A percentile compares a stretch with the other conserved stretches of the same genome.
Evolutionary conservation across 2,888 invertebrate genomes (phyloP).

Genomic region (Tanypteryx hageni): DNA sequence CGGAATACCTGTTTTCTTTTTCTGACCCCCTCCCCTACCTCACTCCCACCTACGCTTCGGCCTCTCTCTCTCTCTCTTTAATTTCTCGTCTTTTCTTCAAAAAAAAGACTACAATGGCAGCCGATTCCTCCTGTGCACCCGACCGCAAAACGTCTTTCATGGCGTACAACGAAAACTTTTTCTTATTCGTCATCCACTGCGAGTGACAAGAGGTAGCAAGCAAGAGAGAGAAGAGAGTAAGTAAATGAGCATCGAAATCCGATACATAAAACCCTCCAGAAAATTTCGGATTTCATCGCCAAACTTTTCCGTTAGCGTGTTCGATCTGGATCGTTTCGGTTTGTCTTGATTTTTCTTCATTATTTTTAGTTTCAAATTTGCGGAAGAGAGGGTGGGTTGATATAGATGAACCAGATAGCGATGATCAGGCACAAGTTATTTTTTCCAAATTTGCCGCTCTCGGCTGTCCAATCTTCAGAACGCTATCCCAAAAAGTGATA

Average conservation of each 20-base stretch:
- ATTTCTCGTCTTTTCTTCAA: not conserved
- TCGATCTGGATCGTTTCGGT: not conserved
- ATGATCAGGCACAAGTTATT: too few species aligned
- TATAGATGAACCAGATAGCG: too few species aligned
- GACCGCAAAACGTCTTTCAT: not conserved
- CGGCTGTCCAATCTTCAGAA: too few species aligned
- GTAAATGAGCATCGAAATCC: not conserved
- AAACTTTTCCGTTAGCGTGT: not conserved
- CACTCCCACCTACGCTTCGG: not conserved
- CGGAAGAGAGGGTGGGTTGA: too few species aligned
- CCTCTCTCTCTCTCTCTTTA: not conserved
- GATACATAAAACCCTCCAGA: not conserved
- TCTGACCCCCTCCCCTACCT: not conserved
- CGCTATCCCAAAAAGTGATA: too few species aligned
- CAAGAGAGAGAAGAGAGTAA: too few species aligned
- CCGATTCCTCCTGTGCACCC: not conserved
- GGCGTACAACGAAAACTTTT: not conserved
- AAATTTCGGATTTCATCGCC: not conserved
- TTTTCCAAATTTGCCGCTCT: too few species aligned
- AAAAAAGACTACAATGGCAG: not conserved
- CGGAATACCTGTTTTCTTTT: conserved; percentile 3
- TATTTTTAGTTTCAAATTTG: not conserved
- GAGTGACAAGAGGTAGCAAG: not conserved
- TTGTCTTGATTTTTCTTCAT: not conserved
- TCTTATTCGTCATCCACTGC: not conserved